A percentile compares a stretch with the other conserved stretches of the same genome.
Conservation (phyloP, 2,797 vertebrate species). For the Eupleurogrammus muticus region DNA sequence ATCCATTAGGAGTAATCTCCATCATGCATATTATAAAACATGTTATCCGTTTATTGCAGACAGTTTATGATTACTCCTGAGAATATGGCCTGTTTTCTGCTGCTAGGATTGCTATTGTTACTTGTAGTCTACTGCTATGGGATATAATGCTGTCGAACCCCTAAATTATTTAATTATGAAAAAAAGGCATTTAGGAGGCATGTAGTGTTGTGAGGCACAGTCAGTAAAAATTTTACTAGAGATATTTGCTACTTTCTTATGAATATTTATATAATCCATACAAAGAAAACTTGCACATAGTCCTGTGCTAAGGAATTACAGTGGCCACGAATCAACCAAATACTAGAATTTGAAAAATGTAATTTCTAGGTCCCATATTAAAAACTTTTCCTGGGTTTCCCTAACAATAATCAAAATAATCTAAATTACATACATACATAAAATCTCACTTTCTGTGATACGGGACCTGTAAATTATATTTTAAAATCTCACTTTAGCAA, state of each 20-base stretch:
- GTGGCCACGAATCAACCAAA: not conserved
- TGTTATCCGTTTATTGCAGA: not conserved
- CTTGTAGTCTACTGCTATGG: not conserved
- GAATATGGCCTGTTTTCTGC: not conserved
- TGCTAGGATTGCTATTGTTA: not conserved
- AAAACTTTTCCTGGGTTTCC: too few species aligned
- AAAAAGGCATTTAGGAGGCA: fast-evolving
- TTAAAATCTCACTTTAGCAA: not conserved
- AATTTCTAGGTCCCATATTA: too few species aligned
- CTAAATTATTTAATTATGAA: not conserved
- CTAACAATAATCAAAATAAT: too few species aligned
- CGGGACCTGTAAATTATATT: not conserved
- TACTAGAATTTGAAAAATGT: not conserved
- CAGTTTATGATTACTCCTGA: not conserved
- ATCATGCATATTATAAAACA: not conserved
- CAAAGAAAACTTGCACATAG: not conserved
- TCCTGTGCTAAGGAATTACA: not conserved
- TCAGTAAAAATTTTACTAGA: not conserved
- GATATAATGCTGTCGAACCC: not conserved
- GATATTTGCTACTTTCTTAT: not conserved
- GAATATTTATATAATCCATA: not conserved
- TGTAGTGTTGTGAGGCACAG: too few species aligned
- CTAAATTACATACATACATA: too few species aligned
- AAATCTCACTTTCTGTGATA: too few species aligned
- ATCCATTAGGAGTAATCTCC: not conserved